Evolutionary conservation across 1,140 invertebrate genomes (phyloP).

Genomic region (Ips typographus): DNA sequence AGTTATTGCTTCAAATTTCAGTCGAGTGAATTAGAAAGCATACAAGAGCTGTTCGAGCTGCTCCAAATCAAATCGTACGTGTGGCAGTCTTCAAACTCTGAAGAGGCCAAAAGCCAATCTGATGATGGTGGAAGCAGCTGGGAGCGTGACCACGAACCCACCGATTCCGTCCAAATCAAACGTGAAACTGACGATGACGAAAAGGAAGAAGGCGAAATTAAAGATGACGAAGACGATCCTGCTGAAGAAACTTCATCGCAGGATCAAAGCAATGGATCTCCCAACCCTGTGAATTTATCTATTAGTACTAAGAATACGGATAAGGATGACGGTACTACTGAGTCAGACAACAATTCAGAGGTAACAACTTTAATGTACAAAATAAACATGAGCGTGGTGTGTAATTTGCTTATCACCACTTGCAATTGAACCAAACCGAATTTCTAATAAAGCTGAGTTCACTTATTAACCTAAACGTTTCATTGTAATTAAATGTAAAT

Average conservation of each 20-base stretch:
- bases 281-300: constrained; percentile 77
- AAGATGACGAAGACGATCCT: constrained; percentile 47
- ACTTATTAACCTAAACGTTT: no score
- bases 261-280: constrained; percentile 49
- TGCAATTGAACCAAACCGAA: no score
- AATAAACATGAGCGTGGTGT: no score
- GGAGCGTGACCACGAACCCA: constrained; percentile 57
- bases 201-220: constrained; percentile 51
- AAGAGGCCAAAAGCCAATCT: constrained; percentile 55
- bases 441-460: no score
- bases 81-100: constrained; percentile 59
- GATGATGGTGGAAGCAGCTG: constrained; percentile 59
- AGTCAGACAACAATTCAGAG: constrained; percentile 42
- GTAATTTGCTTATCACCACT: no score
- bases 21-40: constrained; percentile 76
- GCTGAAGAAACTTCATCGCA: constrained; percentile 39
- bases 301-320: constrained; percentile 54
- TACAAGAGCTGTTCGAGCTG: constrained; percentile 77
- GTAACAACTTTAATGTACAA: constrained; percentile 29
- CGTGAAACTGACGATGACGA: constrained; percentile 56
- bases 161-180: constrained; percentile 63
- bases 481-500: no score
- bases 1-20: constrained; percentile 52
- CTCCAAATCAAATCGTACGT: constrained; percentile 81
- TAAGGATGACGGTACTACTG: constrained; percentile 43